Evolutionary conservation across 2,113 vertebrate species (phyloP).

Genomic region (Neotragus pygmaeus): DNA sequence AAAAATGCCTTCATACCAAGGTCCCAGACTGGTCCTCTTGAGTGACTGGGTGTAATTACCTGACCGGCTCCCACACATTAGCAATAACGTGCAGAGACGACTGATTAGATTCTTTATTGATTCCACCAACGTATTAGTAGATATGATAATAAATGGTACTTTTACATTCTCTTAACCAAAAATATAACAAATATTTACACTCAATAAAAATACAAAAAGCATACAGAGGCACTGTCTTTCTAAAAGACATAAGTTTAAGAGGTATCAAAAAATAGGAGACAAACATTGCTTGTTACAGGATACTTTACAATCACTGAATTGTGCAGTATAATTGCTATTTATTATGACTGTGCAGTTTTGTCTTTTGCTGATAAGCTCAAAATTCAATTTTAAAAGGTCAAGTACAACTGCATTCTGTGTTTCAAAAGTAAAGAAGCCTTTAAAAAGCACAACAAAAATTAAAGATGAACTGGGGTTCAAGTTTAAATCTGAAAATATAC

Average conservation of each 20-base stretch:
- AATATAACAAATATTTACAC: constrained; percentile 99
- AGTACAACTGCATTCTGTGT: constrained; percentile 86
- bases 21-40: background rate
- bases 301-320: constrained; percentile 88
- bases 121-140: constrained; percentile 82
- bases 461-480: constrained; percentile 68
- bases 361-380: constrained; percentile 83
- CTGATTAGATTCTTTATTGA: constrained; percentile 82
- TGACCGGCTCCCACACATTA: background rate
- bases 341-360: constrained; percentile 87
- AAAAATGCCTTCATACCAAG: background rate
- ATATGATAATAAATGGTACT: constrained; percentile 90
- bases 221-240: constrained; percentile 96
- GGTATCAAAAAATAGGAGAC: constrained; percentile 91
- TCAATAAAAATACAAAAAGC: constrained; percentile 97
- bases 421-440: constrained; percentile 78
- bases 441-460: constrained; percentile 72
- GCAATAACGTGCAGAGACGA: background rate
- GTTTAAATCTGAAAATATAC: constrained; percentile 60
- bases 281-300: constrained; percentile 89
- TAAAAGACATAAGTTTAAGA: constrained; percentile 98
- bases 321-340: constrained; percentile 89
- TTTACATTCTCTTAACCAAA: constrained; percentile 97
- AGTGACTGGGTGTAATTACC: background rate
- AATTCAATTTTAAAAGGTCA: constrained; percentile 82